Evolutionary conservation across 1,140 invertebrate species (phyloP).

Genomic region (Zaprionus africanus): DNA sequence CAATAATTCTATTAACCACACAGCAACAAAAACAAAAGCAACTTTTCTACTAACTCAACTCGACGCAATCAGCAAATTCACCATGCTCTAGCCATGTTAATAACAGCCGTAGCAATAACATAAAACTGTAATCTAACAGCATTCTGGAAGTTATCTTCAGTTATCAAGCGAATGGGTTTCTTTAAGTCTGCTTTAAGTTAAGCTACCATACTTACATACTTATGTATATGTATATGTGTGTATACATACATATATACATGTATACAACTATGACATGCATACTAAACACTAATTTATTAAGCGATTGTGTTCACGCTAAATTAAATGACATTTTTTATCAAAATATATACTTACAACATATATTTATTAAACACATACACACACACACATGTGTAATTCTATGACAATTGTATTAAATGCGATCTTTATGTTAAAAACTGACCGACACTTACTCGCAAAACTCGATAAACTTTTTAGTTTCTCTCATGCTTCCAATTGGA

Average conservation of each 20-base stretch:
- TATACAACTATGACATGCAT: conserved; percentile 40
- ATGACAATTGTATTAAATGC: conserved; percentile 50
- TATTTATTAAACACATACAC: conserved; percentile 63
- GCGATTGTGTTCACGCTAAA: conserved; percentile 46
- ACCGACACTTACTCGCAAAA: conserved; percentile 17
- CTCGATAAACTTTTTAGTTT: conserved; percentile 45
- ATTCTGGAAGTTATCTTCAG: conserved; percentile 28
- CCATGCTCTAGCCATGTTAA: conserved; percentile 41
- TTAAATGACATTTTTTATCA: conserved; percentile 65
- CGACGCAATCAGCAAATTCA: conserved; percentile 37
- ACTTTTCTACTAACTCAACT: conserved; percentile 39
- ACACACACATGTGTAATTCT: conserved; percentile 53
- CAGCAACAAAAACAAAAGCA: conserved; percentile 52
- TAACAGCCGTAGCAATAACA: conserved; percentile 62
- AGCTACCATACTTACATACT: conserved; percentile 51
- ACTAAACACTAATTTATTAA: conserved; percentile 43
- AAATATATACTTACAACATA: conserved; percentile 53
- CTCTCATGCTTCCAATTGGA: conserved; percentile 42
- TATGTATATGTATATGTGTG: conserved; percentile 2
- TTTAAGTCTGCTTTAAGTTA: conserved; percentile 59
- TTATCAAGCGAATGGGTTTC: conserved; percentile 38
- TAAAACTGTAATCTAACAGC: conserved; percentile 69
- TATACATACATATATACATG: conserved; percentile 11
- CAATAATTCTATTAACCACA: conserved; percentile 33
- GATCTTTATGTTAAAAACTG: conserved; percentile 38